Evolutionary conservation across 1,140 invertebrate species (phyloP), one percentile per base, ranked within the genome.

Genomic region (Agrilus planipennis): DNA sequence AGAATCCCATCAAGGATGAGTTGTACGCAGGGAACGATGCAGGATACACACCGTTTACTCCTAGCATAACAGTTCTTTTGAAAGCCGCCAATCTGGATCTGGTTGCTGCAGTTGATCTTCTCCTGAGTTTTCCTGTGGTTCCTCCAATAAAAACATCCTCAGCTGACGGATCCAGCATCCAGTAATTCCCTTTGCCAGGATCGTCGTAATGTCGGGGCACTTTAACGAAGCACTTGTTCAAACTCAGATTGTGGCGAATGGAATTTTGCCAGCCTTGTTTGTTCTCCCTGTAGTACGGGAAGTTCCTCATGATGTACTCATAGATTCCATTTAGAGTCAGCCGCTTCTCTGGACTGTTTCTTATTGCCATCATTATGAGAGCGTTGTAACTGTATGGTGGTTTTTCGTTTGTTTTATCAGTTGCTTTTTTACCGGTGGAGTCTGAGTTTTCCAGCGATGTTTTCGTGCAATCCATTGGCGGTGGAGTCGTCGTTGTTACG

Each of bases 361-460:
- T 81, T 14, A 99, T 98, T n/a, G 95, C 95, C 93, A 99, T 98
- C 91, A 98, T 98, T 53, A 99, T 99, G 10, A 99, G 72, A 0
- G 94, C 93, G 65, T 98, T 99, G 69, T 99, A 99, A 57, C 89
- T 94, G 66, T 91, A 99, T 0, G 91, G 89, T 0, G 95, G 95
- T 55, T 96, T 95, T 51, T 91, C 88, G 56, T 75, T 75, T 2
- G 45, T 17, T 53, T 79, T 77, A 45, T 73, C 70, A 55, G 76
- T 76, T 27, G 59, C 59, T 36, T 51, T 53, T 27, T 52, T 45
- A 4, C 54, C 55, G 3, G 16, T 6, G 4, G 2, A n/a, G 2
- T 21, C 7, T 11, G 63, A 48, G n/a, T n/a, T n/a, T 29, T 65
- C 68, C 0, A 61, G 54, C 14, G 60, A 52, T 27, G 52, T 52